These are phyloP conservation scores for Trachelus stipa DNA, from an alignment of 2,888 invertebrate species.

Conservation along the genomic window DNA sequence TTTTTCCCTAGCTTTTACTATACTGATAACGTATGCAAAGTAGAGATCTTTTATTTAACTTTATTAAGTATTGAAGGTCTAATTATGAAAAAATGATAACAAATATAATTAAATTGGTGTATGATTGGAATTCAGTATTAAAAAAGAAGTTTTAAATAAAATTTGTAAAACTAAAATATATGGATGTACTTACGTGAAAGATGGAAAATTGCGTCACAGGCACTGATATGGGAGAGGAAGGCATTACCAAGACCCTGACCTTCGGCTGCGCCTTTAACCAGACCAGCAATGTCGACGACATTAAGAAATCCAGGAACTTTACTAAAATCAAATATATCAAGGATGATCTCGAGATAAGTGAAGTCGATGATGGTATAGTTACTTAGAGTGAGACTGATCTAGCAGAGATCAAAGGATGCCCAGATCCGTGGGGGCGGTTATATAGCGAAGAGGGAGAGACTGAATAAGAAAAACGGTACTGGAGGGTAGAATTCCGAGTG, in stretches of 20 bases:
- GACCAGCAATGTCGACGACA: constrained; percentile 97
- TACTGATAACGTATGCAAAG: background rate
- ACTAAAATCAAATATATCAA: constrained; percentile 68
- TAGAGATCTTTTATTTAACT: background rate
- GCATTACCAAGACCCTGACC: constrained; percentile 99
- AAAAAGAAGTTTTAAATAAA: background rate
- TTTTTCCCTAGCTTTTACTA: background rate
- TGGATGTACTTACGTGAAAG: constrained; percentile 84
- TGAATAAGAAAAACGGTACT: constrained; percentile 16
- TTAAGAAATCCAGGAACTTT: constrained; percentile 98
- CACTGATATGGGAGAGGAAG: constrained; percentile 97
- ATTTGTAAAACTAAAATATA: background rate
- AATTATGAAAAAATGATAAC: background rate
- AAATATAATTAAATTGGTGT: background rate
- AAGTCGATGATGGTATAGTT: background rate
- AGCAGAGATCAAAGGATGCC: background rate
- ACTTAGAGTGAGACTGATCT: background rate
- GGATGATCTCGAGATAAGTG: background rate
- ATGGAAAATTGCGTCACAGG: constrained; percentile 98
- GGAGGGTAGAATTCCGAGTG: constrained; percentile 34
- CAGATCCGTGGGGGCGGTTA: background rate
- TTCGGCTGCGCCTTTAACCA: constrained; percentile 98
- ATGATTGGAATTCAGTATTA: background rate
- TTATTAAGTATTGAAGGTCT: background rate
- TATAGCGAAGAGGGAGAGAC: constrained; percentile 17